These are phyloP conservation scores for Xenus cinereus DNA, from an alignment of 2,113 vertebrate species.

Conservation along the genomic window DNA sequence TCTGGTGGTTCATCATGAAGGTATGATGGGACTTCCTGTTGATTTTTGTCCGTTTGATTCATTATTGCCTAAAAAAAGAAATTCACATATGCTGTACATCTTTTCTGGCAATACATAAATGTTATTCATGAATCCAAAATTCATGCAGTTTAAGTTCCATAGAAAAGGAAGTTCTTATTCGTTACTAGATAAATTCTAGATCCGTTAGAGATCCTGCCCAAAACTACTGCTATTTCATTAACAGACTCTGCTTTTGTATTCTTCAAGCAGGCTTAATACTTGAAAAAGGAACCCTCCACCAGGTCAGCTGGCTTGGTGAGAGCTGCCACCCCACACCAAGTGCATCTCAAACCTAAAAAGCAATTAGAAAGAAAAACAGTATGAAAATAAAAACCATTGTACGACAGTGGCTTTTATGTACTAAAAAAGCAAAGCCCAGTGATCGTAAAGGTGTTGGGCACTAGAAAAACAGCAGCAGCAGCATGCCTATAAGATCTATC, in stretches of 20 bases:
- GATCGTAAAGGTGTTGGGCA: neutral
- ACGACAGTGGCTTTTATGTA: neutral
- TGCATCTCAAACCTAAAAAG: neutral
- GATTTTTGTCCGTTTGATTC: slow-evolving; percentile 86
- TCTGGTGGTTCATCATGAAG: slow-evolving; percentile 83
- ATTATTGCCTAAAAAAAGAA: slow-evolving; percentile 77
- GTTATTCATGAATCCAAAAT: neutral
- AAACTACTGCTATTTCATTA: neutral
- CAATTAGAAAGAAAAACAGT: neutral
- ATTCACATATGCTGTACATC: neutral
- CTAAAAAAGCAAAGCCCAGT: neutral
- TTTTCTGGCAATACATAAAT: neutral
- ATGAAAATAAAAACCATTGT: neutral
- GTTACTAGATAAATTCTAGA: neutral
- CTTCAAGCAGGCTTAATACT: neutral
- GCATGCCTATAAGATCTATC: neutral
- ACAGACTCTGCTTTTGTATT: neutral
- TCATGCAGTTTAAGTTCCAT: neutral
- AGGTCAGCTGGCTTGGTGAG: neutral
- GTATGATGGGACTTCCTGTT: slow-evolving; percentile 83
- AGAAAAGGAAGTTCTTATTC: neutral
- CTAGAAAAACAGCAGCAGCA: neutral
- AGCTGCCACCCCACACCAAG: neutral
- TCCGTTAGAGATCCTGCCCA: neutral
- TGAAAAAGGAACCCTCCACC: neutral